Conservation (phyloP, 2,797 vertebrate genomes). For the Tamandua tetradactyla region DNA sequence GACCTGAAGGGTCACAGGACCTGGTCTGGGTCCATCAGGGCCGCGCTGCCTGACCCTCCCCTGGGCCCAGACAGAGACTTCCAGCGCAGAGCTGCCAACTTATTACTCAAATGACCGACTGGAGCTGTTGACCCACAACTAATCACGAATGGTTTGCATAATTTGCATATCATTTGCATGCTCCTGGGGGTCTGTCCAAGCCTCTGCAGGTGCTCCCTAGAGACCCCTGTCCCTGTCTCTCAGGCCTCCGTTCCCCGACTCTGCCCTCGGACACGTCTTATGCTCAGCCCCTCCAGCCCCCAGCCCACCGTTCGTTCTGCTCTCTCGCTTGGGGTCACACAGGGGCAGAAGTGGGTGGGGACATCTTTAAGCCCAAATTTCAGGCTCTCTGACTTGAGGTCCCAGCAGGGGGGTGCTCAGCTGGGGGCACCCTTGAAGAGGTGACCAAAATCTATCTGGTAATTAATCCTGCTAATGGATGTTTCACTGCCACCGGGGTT, state of each 20-base stretch:
- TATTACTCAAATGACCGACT: slow-evolving; percentile 42
- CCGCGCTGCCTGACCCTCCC: background rate
- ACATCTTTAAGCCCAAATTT: background rate
- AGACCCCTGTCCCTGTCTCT: background rate
- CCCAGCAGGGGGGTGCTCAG: background rate
- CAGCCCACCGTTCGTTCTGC: background rate
- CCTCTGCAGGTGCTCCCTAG: background rate
- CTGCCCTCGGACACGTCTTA: background rate
- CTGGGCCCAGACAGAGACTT: slow-evolving; percentile 46
- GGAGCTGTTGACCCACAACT: slow-evolving; percentile 65
- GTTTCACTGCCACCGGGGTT: slow-evolving; percentile 81
- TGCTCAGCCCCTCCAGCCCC: background rate
- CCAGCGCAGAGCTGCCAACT: slow-evolving; percentile 39
- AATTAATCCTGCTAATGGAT: slow-evolving; percentile 85
- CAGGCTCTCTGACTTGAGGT: background rate
- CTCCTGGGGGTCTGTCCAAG: slow-evolving; percentile 2
- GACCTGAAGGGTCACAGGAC: slow-evolving; percentile 3
- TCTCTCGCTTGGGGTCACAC: background rate
- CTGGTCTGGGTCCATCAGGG: background rate
- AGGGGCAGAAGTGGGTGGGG: background rate
- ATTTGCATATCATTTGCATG: slow-evolving; percentile 75
- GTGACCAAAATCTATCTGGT: slow-evolving; percentile 42
- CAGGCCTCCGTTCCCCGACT: background rate
- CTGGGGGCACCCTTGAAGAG: slow-evolving; percentile 13
- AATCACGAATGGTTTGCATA: slow-evolving; percentile 68